phyloP scores from a whole-genome alignment of 2,888 invertebrate genomes.

The Polymixis lichenea region DNA sequence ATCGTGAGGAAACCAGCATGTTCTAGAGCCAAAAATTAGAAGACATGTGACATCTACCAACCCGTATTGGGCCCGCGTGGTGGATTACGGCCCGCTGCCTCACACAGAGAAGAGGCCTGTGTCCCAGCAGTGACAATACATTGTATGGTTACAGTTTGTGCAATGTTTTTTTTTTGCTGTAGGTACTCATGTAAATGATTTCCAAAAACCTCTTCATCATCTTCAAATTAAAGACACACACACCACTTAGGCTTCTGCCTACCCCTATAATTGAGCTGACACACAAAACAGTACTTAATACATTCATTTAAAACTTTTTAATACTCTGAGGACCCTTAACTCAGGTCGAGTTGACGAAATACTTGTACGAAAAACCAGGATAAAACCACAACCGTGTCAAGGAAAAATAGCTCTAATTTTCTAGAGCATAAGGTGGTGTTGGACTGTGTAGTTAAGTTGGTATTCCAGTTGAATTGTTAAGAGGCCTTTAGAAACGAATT shows the following conservation, averaged over 20 bases:
- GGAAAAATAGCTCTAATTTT: background rate
- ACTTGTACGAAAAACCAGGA: constrained; percentile 3
- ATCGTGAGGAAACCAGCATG: no score
- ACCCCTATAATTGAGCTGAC: constrained; percentile 57
- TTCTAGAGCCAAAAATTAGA: no score
- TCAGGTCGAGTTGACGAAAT: constrained; percentile 19
- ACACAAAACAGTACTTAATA: constrained; percentile 60
- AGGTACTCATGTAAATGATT: no score
- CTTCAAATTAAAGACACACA: constrained; percentile 26
- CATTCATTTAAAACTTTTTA: constrained; percentile 55
- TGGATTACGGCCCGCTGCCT: no score
- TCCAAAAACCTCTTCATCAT: constrained; percentile 12
- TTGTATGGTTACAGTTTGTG: no score
- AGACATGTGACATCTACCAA: no score
- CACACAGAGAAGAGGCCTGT: no score
- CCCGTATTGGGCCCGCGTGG: no score
- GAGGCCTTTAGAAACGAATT: constrained; percentile 42
- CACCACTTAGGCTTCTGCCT: constrained; percentile 15
- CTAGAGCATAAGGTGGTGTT: accelerated
- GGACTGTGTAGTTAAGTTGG: constrained; percentile 22
- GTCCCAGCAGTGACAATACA: no score
- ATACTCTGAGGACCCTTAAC: constrained; percentile 30
- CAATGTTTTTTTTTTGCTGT: no score
- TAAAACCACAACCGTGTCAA: background rate
- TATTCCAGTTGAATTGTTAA: constrained; percentile 24